phyloP scores from a whole-genome alignment of 2,113 vertebrate genomes.

The Aphelocoma coerulescens region DNA sequence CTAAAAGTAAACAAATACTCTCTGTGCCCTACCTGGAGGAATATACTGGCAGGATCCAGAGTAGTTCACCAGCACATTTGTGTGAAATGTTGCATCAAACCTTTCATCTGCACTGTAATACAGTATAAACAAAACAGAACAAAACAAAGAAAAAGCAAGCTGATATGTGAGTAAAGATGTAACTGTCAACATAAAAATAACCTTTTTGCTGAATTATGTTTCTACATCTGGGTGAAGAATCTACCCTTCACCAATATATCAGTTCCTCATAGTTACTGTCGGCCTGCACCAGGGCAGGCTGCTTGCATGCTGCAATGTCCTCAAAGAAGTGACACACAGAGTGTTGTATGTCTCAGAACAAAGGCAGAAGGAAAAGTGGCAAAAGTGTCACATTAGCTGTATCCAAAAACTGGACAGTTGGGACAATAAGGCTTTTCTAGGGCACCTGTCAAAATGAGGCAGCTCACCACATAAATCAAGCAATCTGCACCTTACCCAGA shows the following conservation, averaged over 20 bases:
- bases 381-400: background rate
- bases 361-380: background rate
- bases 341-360: background rate
- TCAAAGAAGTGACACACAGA: background rate
- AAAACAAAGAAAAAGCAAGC: background rate
- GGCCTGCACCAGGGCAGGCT: background rate
- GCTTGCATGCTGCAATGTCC: no score
- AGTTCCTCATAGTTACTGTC: background rate
- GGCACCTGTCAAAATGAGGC: background rate
- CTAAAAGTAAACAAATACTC: background rate
- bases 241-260: background rate
- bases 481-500: background rate
- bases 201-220: background rate
- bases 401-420: accelerated
- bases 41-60: slow-evolving; percentile 87
- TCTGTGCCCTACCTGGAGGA: slow-evolving; percentile 81
- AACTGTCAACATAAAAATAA: background rate
- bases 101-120: slow-evolving; percentile 85
- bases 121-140: background rate
- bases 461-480: background rate
- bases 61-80: slow-evolving; percentile 87
- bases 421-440: background rate
- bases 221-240: background rate
- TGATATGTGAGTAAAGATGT: background rate
- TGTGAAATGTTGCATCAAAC: slow-evolving; percentile 90